phyloP scores from a whole-genome alignment of 2,888 invertebrate species.

The Atherix ibis region DNA sequence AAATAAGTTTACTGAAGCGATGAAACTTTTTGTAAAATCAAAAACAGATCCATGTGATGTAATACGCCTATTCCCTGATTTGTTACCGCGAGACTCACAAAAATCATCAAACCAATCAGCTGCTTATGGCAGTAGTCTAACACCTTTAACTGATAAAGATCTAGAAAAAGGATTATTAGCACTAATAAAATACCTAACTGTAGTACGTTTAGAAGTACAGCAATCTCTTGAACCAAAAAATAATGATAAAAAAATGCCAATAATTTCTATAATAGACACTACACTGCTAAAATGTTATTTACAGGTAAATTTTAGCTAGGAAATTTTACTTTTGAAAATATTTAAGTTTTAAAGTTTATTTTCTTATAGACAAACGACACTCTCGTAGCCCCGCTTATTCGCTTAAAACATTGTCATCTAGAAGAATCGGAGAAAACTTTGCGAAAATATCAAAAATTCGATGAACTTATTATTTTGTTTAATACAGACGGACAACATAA shows the following conservation, averaged over 20 bases:
- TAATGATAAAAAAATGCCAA: constrained; percentile 32
- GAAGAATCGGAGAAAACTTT: constrained; percentile 87
- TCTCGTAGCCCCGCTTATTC: constrained; percentile 75
- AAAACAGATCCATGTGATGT: constrained; percentile 92
- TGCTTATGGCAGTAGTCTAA: constrained; percentile 10
- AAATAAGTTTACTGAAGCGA: constrained; percentile 75
- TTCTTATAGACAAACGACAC: constrained; percentile 78
- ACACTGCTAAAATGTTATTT: constrained; percentile 93
- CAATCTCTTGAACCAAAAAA: constrained; percentile 21
- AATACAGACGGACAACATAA: constrained; percentile 86
- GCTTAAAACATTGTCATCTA: constrained; percentile 82
- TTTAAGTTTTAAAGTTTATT: not conserved
- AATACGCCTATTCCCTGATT: constrained; percentile 83
- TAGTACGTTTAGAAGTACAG: constrained; percentile 45
- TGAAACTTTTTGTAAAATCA: constrained; percentile 78
- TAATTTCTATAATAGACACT: constrained; percentile 90
- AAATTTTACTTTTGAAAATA: constrained; percentile 4
- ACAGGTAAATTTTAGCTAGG: constrained; percentile 56
- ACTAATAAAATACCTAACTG: constrained; percentile 76
- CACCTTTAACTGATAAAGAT: constrained; percentile 59
- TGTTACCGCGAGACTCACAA: constrained; percentile 35
- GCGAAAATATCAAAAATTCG: constrained; percentile 71
- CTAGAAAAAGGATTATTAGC: constrained; percentile 76
- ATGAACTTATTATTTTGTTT: constrained; percentile 89
- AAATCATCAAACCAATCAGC: constrained; percentile 16